Evolutionary conservation across 2,888 invertebrate genomes (phyloP).

Genomic region (Electrophaes corylata): DNA sequence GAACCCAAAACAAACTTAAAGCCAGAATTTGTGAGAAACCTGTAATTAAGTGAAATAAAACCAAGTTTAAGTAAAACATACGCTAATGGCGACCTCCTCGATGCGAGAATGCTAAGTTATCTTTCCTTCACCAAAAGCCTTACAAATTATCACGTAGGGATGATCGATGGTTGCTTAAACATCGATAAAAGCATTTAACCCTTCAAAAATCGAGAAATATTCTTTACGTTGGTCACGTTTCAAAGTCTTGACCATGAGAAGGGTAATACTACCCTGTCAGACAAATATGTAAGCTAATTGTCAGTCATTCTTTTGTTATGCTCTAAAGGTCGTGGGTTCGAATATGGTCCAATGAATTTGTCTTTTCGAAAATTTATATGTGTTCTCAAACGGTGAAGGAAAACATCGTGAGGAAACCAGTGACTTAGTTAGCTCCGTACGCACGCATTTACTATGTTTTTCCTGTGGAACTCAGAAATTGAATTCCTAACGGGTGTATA

Average conservation of each 20-base stretch:
- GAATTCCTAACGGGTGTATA: too few relatives aligned
- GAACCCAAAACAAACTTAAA: conserved; percentile 13
- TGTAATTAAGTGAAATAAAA: conserved; percentile 24
- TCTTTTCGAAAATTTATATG: too few relatives aligned
- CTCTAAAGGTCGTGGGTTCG: too few relatives aligned
- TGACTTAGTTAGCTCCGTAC: too few relatives aligned
- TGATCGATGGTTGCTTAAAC: conserved; percentile 16
- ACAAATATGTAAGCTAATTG: neutral
- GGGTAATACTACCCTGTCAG: neutral
- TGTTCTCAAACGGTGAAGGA: too few relatives aligned
- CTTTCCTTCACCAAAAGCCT: conserved; percentile 21
- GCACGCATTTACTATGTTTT: too few relatives aligned
- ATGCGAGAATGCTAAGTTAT: conserved; percentile 17
- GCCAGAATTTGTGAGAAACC: conserved; percentile 17
- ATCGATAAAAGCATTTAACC: conserved; percentile 12
- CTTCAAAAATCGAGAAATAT: neutral
- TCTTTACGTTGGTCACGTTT: neutral
- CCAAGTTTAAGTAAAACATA: conserved; percentile 24
- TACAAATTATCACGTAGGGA: conserved; percentile 27
- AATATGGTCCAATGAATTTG: too few relatives aligned
- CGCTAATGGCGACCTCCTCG: conserved; percentile 31
- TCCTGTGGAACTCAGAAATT: too few relatives aligned
- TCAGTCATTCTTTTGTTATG: too few relatives aligned
- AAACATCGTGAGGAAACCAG: too few relatives aligned
- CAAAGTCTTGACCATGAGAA: neutral